These are phyloP conservation scores for Caenorhabditis tropicalis DNA, from an alignment of 1,140 invertebrate species.

Conservation along the genomic window DNA sequence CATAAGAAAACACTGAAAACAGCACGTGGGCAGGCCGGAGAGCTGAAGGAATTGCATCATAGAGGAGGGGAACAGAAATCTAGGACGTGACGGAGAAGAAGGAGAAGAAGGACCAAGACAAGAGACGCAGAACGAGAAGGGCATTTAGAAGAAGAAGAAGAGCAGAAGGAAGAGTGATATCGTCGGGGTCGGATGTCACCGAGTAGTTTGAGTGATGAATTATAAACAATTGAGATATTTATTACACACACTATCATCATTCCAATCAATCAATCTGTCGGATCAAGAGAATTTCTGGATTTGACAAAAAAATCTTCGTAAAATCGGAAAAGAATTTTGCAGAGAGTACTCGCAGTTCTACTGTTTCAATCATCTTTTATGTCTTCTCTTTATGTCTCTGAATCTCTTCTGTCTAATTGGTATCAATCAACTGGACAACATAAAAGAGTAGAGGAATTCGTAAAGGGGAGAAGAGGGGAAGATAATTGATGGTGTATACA, in stretches of 20 bases:
- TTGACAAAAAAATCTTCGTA: too few species aligned
- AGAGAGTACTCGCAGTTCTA: too few species aligned
- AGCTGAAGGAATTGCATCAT: not conserved
- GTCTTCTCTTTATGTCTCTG: not conserved
- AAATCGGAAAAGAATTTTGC: too few species aligned
- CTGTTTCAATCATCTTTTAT: too few species aligned
- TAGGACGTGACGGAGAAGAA: not conserved
- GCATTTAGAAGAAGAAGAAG: not conserved
- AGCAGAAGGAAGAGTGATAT: not conserved
- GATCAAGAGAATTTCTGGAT: not conserved
- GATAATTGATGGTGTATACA: not conserved
- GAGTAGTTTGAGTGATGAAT: not conserved
- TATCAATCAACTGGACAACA: not conserved
- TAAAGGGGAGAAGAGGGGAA: not conserved
- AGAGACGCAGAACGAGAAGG: not conserved
- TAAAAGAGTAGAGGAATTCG: not conserved
- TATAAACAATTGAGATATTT: not conserved
- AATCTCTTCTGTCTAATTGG: not conserved
- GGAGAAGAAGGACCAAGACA: not conserved
- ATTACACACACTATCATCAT: too few species aligned
- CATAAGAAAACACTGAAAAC: not conserved
- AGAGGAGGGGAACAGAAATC: not conserved
- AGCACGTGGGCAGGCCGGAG: not conserved
- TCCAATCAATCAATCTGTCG: too few species aligned
- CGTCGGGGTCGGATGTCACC: not conserved